Evolutionary conservation across 2,113 vertebrate genomes (phyloP).

Genomic region (Cebus imitator): DNA sequence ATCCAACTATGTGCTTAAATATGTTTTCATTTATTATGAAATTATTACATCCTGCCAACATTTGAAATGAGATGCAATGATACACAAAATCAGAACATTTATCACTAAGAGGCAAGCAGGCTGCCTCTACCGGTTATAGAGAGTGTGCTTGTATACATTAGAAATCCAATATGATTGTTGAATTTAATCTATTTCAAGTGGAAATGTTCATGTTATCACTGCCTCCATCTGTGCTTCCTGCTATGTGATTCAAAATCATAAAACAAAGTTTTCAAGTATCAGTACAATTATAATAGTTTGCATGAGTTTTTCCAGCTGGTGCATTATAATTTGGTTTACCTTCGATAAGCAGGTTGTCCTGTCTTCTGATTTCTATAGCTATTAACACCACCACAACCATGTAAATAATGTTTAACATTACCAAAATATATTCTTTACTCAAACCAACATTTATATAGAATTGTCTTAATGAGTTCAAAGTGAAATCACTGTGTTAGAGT

Average conservation of each 20-base stretch:
- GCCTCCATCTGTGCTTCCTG: slow-evolving; percentile 66
- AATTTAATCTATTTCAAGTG: slow-evolving; percentile 74
- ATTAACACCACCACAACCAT: background rate
- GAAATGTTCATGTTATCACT: slow-evolving; percentile 69
- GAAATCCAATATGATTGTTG: slow-evolving; percentile 73
- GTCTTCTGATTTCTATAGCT: background rate
- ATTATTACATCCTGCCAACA: slow-evolving; percentile 78
- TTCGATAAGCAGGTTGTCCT: background rate
- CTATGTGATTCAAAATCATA: slow-evolving; percentile 40
- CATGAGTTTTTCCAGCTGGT: slow-evolving; percentile 44
- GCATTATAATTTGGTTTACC: background rate
- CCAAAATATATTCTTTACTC: background rate
- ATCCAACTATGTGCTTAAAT: slow-evolving; percentile 72
- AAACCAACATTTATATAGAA: background rate
- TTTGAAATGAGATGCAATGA: slow-evolving; percentile 80
- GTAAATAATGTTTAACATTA: background rate
- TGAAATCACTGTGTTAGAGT: background rate
- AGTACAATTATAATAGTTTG: slow-evolving; percentile 19
- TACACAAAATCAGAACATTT: slow-evolving; percentile 78
- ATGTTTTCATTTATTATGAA: slow-evolving; percentile 84
- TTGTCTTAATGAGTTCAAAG: background rate
- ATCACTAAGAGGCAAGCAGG: slow-evolving; percentile 73
- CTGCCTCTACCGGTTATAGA: slow-evolving; percentile 75
- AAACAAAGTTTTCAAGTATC: slow-evolving; percentile 59
- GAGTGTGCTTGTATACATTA: slow-evolving; percentile 60